These are phyloP conservation scores for Dugesia japonica DNA, from an alignment of 2,888 invertebrate genomes.

Conservation along the genomic window DNA sequence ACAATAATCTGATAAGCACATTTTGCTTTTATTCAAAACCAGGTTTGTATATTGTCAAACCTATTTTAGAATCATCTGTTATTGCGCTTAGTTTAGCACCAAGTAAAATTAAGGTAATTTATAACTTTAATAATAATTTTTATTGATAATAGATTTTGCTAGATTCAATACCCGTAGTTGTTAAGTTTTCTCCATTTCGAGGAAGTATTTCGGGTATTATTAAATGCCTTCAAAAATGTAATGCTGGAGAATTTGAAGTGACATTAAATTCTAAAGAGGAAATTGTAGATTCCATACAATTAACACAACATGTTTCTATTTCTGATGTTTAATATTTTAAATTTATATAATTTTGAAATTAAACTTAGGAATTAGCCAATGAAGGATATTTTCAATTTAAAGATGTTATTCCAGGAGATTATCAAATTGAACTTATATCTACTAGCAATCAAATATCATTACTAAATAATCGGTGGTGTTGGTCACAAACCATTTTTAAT, in stretches of 20 bases:
- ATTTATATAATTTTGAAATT: conserved; percentile 36
- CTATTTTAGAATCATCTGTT: neutral
- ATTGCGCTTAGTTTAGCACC: neutral
- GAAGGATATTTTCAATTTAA: conserved; percentile 57
- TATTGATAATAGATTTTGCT: neutral
- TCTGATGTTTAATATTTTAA: conserved; percentile 25
- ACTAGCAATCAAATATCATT: conserved; percentile 52
- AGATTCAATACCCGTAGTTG: neutral
- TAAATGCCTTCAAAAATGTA: conserved; percentile 49
- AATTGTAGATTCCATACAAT: neutral
- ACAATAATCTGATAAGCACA: neutral
- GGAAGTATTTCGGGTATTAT: conserved; percentile 64
- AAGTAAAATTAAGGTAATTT: neutral
- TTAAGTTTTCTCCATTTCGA: conserved; percentile 71
- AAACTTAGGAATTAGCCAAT: conserved; percentile 36
- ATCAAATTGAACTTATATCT: conserved; percentile 42
- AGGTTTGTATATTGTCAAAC: neutral
- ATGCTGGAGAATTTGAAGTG: conserved; percentile 37
- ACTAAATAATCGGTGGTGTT: conserved; percentile 62
- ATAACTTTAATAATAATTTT: neutral
- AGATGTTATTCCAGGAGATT: conserved; percentile 69
- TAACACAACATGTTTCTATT: neutral
- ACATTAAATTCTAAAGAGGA: conserved; percentile 36
- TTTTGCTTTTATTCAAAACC: conserved; percentile 3
- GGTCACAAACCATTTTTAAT: conserved; percentile 55